Base-by-base conservation (phyloP, 2,797 vertebrate genomes). In the Ataeniobius toweri region DNA sequence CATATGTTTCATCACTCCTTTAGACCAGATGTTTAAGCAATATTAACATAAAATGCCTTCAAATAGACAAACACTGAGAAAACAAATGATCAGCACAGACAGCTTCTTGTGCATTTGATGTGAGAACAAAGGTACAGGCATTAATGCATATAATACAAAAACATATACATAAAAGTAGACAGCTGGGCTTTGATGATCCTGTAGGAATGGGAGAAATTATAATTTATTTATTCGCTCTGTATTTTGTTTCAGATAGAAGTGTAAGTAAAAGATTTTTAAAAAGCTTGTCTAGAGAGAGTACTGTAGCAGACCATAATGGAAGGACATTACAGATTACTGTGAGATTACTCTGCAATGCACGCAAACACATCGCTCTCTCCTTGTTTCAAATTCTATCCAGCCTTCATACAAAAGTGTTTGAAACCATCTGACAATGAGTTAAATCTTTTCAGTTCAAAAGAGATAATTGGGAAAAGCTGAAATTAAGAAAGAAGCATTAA, bases 341-440 rank as follows among this genome's bases (percentile, higher is more conserved):
- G 36, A 80, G n/a, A 53, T 51, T 46, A 80, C 78, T 77, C 44
- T 81, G 80, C 41, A 55, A 70, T 65, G 68, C 70, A 74, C 75
- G 67, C 65, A 75, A 22, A 28, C 39, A 73, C 58, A 76, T 79
- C 68, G 78, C 50, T 71, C 75, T 75, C 10, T 50, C 31, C 79
- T 76, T 68, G 59, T 69, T 81, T 69, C 65, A 59, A n/a, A 58
- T 28, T 78, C 36, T 80, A 50, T 59, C 39, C 71, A 81, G 31
- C 85, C 91, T 90, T 91, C 89, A 92, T 86, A 88, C 89, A 74
- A 86, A 85, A 82, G 58, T 88, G 63, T 89, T 85, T 86, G 76
- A 89, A 89, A 90, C 79, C 63, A 86, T 77, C 58, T 73, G 61
- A 77, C 73, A 88, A 77, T 56, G 3, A 77, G 58, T 28, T 12